A percentile compares a stretch with the other conserved stretches of the same genome.
phyloP scores from a whole-genome alignment of 2,888 invertebrate species.

The Pogonocherus hispidulus region DNA sequence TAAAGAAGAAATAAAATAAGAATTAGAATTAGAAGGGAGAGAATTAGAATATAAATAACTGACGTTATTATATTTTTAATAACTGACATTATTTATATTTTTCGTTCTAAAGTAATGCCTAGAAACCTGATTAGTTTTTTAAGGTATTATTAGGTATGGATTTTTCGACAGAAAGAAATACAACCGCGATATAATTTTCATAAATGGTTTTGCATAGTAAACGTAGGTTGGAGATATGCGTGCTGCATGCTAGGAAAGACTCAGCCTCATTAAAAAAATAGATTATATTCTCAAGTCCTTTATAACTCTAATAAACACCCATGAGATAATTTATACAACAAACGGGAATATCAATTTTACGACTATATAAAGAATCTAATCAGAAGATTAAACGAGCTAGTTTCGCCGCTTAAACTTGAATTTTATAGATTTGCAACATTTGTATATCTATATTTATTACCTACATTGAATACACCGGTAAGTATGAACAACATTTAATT shows the following conservation, averaged over 20 bases:
- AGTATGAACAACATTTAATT: too few relatives aligned
- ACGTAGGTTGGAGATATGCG: constrained; percentile 12
- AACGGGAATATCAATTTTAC: background rate
- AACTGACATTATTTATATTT: too few relatives aligned
- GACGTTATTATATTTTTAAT: too few relatives aligned
- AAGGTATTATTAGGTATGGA: background rate
- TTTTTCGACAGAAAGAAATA: background rate
- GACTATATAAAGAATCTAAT: background rate
- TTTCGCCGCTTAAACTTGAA: background rate
- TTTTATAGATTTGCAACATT: background rate
- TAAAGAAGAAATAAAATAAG: too few relatives aligned
- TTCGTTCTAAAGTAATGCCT: too few relatives aligned
- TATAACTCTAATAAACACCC: constrained; percentile 4
- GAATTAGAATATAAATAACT: too few relatives aligned
- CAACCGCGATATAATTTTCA: background rate
- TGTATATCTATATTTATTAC: too few relatives aligned
- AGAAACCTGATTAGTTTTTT: too few relatives aligned
- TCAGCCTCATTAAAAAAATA: constrained; percentile 16
- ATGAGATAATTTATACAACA: background rate
- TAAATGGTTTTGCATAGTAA: background rate
- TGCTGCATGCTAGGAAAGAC: constrained; percentile 8
- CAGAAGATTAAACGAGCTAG: background rate
- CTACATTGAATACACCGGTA: too few relatives aligned
- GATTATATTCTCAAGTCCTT: constrained; percentile 10
- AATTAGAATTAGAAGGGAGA: too few relatives aligned